phyloP scores from a whole-genome alignment of 2,797 vertebrate species.

The Thaleichthys pacificus region DNA sequence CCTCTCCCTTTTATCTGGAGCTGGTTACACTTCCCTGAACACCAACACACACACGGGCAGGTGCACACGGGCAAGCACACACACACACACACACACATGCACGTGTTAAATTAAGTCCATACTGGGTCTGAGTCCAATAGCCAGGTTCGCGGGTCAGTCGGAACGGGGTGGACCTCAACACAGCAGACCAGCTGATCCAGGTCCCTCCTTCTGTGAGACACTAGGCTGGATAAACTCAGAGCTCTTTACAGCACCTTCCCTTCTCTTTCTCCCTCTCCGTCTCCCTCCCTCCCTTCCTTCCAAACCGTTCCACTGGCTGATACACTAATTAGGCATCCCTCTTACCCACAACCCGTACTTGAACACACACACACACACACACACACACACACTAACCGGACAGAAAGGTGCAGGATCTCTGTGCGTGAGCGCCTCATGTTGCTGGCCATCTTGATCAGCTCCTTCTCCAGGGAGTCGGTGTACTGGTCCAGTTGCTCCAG shows the following conservation, averaged over 20 bases:
- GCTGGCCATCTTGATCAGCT: constrained; percentile 80
- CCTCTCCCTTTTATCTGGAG: constrained; percentile 55
- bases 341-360: not conserved
- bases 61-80: not conserved
- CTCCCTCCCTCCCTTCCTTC: not conserved
- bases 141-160: constrained; percentile 40
- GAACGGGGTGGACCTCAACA: constrained; percentile 39
- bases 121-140: constrained; percentile 48
- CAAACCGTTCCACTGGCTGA: not conserved
- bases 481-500: constrained; percentile 81
- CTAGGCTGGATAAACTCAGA: too few relatives aligned
- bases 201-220: not conserved
- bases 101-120: constrained; percentile 18
- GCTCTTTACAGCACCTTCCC: too few relatives aligned
- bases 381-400: constrained; percentile 73
- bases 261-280: not conserved
- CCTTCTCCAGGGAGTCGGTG: constrained; percentile 81
- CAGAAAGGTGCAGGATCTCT: constrained; percentile 81
- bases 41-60: constrained; percentile 11
- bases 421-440: constrained; percentile 83
- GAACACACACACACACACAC: not conserved
- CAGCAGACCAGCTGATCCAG: constrained; percentile 26
- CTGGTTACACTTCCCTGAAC: constrained; percentile 45
- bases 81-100: constrained; percentile 16
- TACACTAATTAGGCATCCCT: not conserved